Evolutionary conservation across 2,888 invertebrate genomes (phyloP).

Genomic region (Strigamia crassipes): DNA sequence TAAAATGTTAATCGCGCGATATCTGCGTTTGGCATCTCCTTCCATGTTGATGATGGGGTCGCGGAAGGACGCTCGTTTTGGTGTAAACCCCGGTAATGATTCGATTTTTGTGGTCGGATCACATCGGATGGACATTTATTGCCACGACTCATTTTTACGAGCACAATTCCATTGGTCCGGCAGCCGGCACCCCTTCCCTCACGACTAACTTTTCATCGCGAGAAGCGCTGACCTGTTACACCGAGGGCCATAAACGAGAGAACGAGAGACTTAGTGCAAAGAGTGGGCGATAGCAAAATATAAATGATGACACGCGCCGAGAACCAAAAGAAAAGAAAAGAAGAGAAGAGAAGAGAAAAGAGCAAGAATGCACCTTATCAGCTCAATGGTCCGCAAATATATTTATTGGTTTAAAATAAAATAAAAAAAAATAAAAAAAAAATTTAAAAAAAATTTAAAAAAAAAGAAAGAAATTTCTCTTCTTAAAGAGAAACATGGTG

Average conservation of each 20-base stretch:
- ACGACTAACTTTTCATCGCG: constrained; percentile 21
- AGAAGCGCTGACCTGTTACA: constrained; percentile 16
- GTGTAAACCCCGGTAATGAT: constrained; percentile 5
- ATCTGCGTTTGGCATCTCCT: neutral
- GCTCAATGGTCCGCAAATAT: neutral
- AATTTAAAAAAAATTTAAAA: too few relatives aligned
- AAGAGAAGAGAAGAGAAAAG: neutral
- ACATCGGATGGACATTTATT: constrained; percentile 16
- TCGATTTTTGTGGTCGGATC: neutral
- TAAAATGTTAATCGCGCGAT: neutral
- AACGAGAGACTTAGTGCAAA: neutral
- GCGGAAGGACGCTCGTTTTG: neutral
- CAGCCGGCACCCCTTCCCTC: neutral
- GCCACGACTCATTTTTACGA: neutral
- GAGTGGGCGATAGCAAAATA: constrained; percentile 12
- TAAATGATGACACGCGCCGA: constrained; percentile 7
- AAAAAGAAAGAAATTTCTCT: too few relatives aligned
- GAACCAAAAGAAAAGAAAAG: neutral
- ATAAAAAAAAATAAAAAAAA: too few relatives aligned
- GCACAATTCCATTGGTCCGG: constrained; percentile 6
- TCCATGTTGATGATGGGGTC: neutral
- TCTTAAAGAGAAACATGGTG: too few relatives aligned
- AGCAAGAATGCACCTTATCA: constrained; percentile 3
- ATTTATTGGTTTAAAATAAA: too few relatives aligned
- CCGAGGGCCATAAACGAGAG: constrained; percentile 5